A percentile compares a stretch with the other conserved stretches of the same genome.
phyloP scores from a whole-genome alignment of 1,140 invertebrate species.

The Drosophila eugracilis region DNA sequence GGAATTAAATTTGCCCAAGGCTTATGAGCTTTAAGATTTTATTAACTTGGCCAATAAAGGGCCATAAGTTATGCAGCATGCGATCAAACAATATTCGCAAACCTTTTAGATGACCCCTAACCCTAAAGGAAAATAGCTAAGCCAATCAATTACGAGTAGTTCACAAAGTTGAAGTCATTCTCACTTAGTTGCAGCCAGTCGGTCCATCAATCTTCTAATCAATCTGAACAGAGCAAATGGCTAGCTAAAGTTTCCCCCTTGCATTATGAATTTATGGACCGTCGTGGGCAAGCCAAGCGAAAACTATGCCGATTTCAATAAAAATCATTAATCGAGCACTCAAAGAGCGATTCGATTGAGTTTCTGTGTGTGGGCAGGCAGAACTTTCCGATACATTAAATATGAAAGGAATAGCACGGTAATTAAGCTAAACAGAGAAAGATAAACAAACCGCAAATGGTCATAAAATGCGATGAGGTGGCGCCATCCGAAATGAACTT shows the following conservation, averaged over 20 bases:
- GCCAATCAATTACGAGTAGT: constrained; percentile 34
- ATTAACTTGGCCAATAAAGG: not conserved
- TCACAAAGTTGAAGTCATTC: constrained; percentile 29
- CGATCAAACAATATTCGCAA: constrained; percentile 2
- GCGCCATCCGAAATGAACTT: constrained; percentile 34
- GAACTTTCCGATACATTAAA: constrained; percentile 64
- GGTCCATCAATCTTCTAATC: constrained; percentile 48
- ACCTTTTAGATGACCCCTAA: not conserved
- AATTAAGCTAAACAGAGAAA: constrained; percentile 43
- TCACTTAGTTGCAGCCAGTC: constrained; percentile 12
- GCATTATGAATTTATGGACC: constrained; percentile 58
- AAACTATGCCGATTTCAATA: constrained; percentile 57
- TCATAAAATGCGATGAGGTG: constrained; percentile 40
- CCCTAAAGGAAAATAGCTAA: not conserved
- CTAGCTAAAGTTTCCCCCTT: constrained; percentile 33
- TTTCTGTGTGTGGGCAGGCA: constrained; percentile 16
- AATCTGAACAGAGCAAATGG: constrained; percentile 34
- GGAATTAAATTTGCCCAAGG: not conserved
- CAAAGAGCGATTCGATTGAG: constrained; percentile 25
- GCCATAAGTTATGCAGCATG: not conserved
- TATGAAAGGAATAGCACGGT: constrained; percentile 57
- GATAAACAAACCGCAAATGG: constrained; percentile 53
- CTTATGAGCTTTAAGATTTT: not conserved
- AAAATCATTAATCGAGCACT: constrained; percentile 57
- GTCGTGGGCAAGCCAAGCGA: constrained; percentile 4